Evolutionary conservation across 1,140 invertebrate species (phyloP).

Genomic region (Hydropsyche tenuis): DNA sequence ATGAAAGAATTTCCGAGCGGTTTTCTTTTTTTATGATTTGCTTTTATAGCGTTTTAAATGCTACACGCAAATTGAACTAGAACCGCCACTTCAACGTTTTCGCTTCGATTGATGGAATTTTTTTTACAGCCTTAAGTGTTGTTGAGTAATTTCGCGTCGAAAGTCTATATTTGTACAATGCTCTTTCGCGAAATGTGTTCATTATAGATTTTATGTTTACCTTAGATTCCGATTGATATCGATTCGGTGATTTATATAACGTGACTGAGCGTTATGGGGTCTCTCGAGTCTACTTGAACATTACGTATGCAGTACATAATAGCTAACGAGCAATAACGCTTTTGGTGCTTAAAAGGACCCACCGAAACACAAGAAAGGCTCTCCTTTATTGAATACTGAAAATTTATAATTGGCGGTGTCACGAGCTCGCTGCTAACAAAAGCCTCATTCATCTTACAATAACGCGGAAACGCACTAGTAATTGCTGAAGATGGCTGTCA

Average conservation of each 20-base stretch:
- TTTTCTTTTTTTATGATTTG: slow-evolving; percentile 4
- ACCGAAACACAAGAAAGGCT: slow-evolving; percentile 17
- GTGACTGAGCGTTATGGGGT: too few relatives aligned
- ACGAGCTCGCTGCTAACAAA: neutral
- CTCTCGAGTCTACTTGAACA: neutral
- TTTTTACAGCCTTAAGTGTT: too few relatives aligned
- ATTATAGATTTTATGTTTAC: too few relatives aligned
- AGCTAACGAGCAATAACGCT: slow-evolving; percentile 27
- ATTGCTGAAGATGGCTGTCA: neutral
- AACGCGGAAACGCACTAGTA: slow-evolving; percentile 4
- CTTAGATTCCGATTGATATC: too few relatives aligned
- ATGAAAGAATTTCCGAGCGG: neutral
- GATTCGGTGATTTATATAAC: too few relatives aligned
- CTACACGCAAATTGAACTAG: too few relatives aligned
- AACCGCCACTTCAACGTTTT: too few relatives aligned
- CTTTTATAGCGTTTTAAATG: neutral
- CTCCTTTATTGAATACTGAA: slow-evolving; percentile 33
- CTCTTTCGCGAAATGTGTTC: too few relatives aligned
- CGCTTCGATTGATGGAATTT: too few relatives aligned
- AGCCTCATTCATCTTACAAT: neutral
- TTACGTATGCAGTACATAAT: slow-evolving; percentile 28
- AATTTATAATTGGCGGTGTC: slow-evolving; percentile 31
- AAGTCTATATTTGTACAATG: too few relatives aligned
- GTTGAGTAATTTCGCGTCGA: too few relatives aligned
- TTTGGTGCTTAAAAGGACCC: slow-evolving; percentile 3